Percentiles rank a stretch among this genome's conserved stretches.
Conservation (phyloP, 1,140 invertebrate species). For the Cydia fagiglandana region DNA sequence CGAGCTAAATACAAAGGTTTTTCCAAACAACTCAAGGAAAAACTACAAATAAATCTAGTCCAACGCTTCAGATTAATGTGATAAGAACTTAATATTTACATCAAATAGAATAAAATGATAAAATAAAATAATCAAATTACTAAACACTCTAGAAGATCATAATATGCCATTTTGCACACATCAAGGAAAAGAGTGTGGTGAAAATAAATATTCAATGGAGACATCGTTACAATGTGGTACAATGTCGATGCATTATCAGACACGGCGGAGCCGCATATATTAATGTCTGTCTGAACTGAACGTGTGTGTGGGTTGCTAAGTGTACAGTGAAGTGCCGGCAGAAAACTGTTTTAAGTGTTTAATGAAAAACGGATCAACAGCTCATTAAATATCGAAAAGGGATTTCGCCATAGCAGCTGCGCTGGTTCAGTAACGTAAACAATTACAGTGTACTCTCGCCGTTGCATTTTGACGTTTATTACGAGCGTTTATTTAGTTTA, state of each 20-base stretch:
- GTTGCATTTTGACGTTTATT: slow-evolving; percentile 5
- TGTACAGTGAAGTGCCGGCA: not conserved
- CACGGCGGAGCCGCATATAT: slow-evolving; percentile 1
- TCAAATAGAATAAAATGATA: no score
- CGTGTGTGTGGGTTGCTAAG: slow-evolving; percentile 3
- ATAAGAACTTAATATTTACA: no score
- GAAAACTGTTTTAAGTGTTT: not conserved
- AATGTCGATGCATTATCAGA: slow-evolving; percentile 10
- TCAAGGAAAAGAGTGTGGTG: not conserved
- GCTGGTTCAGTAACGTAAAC: not conserved
- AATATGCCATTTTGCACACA: no score
- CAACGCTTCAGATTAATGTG: no score
- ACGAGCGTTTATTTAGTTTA: slow-evolving; percentile 12
- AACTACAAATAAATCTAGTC: no score
- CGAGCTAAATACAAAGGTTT: no score
- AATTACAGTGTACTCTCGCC: not conserved
- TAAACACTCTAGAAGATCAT: no score
- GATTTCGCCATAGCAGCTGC: not conserved
- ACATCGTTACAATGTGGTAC: slow-evolving; percentile 1
- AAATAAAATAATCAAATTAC: no score
- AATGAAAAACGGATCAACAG: slow-evolving; percentile 11
- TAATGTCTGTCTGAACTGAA: slow-evolving; percentile 4
- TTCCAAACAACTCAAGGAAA: no score
- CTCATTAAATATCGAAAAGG: slow-evolving; percentile 7
- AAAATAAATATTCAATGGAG: slow-evolving; percentile 7